phyloP scores from a whole-genome alignment of 2,113 vertebrate species.

The Sphyrna mokarran region DNA sequence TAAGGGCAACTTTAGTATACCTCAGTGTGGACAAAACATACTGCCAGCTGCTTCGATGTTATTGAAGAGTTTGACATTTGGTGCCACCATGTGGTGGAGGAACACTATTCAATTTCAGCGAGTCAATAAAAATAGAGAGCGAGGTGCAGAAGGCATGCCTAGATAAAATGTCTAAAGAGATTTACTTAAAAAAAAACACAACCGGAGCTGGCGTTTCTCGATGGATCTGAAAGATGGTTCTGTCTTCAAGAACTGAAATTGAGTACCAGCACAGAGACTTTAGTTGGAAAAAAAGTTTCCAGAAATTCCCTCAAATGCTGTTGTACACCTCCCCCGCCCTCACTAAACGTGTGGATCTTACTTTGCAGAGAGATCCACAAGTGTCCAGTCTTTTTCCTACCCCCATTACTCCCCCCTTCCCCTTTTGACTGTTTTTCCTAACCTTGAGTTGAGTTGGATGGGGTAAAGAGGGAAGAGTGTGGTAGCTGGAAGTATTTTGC shows the following conservation, averaged over 20 bases:
- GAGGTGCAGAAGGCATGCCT: background rate
- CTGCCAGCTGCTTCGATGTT: background rate
- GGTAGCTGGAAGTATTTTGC: too few relatives aligned
- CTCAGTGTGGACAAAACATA: background rate
- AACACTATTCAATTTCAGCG: background rate
- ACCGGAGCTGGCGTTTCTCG: background rate
- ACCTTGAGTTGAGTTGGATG: too few relatives aligned
- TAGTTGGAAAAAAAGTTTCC: background rate
- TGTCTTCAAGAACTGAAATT: background rate
- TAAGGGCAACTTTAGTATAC: background rate
- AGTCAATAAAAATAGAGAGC: background rate
- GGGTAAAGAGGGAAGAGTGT: too few relatives aligned
- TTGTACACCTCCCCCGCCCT: background rate
- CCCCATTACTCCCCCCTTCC: too few relatives aligned
- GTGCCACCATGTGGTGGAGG: constrained; percentile 16
- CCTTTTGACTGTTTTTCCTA: too few relatives aligned
- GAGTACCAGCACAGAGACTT: background rate
- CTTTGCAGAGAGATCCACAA: too few relatives aligned
- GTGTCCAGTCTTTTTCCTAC: too few relatives aligned
- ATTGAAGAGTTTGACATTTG: background rate
- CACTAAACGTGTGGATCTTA: too few relatives aligned
- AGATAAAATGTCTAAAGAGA: background rate
- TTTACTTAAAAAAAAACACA: background rate
- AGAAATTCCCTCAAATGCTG: background rate
- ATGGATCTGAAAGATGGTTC: background rate